A percentile compares a stretch with the other conserved stretches of the same genome.
These are phyloP conservation scores for Aythya baeri DNA, from an alignment of 2,113 vertebrate genomes.

Conservation along the genomic window DNA sequence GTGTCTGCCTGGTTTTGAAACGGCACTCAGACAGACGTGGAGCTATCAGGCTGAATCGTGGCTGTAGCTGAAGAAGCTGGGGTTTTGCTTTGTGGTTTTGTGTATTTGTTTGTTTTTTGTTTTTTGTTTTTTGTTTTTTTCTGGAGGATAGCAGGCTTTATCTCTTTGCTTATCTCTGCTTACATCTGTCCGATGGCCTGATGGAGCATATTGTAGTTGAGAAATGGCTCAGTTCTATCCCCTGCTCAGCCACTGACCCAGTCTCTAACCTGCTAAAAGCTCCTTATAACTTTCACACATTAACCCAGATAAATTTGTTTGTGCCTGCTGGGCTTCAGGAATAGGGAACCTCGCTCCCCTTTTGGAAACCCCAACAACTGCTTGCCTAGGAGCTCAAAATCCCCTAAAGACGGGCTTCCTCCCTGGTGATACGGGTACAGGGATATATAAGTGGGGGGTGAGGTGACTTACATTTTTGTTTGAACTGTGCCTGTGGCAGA, in stretches of 20 bases:
- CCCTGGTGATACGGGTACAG: accelerated
- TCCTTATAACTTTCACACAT: constrained; percentile 56
- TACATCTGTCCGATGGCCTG: constrained; percentile 11
- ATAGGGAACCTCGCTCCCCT: not conserved
- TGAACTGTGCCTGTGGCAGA: not conserved
- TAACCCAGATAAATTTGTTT: constrained; percentile 17
- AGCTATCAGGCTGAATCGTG: not conserved
- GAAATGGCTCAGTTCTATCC: constrained; percentile 42
- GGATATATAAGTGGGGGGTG: not conserved
- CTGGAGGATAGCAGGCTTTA: not conserved
- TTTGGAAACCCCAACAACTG: not conserved
- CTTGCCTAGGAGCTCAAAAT: not conserved
- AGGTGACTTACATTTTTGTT: not conserved
- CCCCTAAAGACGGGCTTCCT: not conserved
- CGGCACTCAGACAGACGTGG: accelerated
- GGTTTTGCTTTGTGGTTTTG: not conserved
- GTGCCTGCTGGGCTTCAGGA: not conserved
- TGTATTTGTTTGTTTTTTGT: accelerated
- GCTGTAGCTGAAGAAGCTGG: not conserved
- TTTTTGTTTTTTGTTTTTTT: not conserved
- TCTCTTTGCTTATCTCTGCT: not conserved
- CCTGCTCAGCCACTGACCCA: constrained; percentile 2
- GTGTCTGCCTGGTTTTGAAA: not conserved
- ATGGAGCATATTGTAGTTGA: not conserved
- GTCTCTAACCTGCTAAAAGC: not conserved